phyloP scores from a whole-genome alignment of 2,797 vertebrate genomes.

The Acipenser transmontanus region DNA sequence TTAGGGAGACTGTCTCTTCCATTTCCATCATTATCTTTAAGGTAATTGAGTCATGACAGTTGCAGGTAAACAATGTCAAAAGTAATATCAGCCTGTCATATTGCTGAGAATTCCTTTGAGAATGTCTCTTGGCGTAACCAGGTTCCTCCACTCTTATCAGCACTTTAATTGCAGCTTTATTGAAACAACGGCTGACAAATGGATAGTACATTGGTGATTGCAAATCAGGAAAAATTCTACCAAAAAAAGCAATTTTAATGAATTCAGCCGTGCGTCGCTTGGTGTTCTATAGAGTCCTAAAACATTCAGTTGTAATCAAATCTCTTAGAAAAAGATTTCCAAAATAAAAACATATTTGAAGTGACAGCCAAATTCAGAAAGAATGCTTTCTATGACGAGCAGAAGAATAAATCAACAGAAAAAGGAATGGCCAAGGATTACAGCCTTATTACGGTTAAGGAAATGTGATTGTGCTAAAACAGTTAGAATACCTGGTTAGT shows the following conservation, averaged over 20 bases:
- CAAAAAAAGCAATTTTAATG: slow-evolving; percentile 20
- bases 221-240: slow-evolving; percentile 32
- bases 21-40: slow-evolving; percentile 25
- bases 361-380: not conserved
- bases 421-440: too few species aligned
- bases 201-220: slow-evolving; percentile 17
- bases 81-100: slow-evolving; percentile 26
- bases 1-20: not conserved
- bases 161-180: slow-evolving; percentile 45
- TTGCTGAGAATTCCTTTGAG: slow-evolving; percentile 26
- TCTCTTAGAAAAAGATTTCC: slow-evolving; percentile 17
- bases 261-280: slow-evolving; percentile 23
- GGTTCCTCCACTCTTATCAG: slow-evolving; percentile 29
- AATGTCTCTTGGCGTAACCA: slow-evolving; percentile 24
- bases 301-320: slow-evolving; percentile 21
- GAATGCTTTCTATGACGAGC: too few species aligned
- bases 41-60: slow-evolving; percentile 33
- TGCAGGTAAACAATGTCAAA: slow-evolving; percentile 37
- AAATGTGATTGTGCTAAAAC: too few species aligned
- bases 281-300: slow-evolving; percentile 27
- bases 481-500: too few species aligned
- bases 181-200: slow-evolving; percentile 24
- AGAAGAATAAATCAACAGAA: too few species aligned
- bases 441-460: too few species aligned
- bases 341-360: slow-evolving; percentile 14